Base-by-base conservation (phyloP, 2,888 invertebrate species). In the Hybos culiciformis region DNA sequence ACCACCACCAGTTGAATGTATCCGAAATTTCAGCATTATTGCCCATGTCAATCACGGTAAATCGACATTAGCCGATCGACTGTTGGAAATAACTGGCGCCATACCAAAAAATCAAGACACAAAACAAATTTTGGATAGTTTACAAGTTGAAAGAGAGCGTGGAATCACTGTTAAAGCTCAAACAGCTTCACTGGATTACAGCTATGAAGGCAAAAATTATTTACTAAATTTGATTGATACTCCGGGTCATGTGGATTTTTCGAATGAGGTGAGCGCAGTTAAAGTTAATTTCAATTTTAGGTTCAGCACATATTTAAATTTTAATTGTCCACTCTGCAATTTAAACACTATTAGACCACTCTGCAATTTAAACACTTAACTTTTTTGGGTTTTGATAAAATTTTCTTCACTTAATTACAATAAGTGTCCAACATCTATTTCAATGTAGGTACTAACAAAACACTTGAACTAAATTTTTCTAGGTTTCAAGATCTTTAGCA, bases 41-140 rank as follows among this genome's bases (percentile, higher is more conserved):
- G 97, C 97, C n/a, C 97, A 98, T 68, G 87, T 98, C 2, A 97
- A 98, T 64, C 97, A 97, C 71, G 97, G 97, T 0, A 98, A 98
- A 70, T 92, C 92, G 63, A 98, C 97, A 0, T 68, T 98, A 45
- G 94, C 97, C 2, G 97, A 98, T 63, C 72, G 97, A 43, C 64
- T 98, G n/a, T 66, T 98, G 12, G 96, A 97, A 74, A 67, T 84
- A 42, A 92, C 94, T 15, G 94, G 93, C 50, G 80, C 79, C 0
- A 78, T 84, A 43, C 75, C 77, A 56, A 69, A 69, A 2, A 77
- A 79, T 21, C 69, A 70, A 4, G 80, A 78, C 21, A 70, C 74
- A 51, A 72, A 74, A 42, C 86, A 86, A 67, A 75, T 87, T 14
- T 62, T 87, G 11, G 87, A 87, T 58, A 82, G 76, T 57, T 63